Conservation (phyloP, 2,113 vertebrate genomes). For the Bujurquina vittata region DNA sequence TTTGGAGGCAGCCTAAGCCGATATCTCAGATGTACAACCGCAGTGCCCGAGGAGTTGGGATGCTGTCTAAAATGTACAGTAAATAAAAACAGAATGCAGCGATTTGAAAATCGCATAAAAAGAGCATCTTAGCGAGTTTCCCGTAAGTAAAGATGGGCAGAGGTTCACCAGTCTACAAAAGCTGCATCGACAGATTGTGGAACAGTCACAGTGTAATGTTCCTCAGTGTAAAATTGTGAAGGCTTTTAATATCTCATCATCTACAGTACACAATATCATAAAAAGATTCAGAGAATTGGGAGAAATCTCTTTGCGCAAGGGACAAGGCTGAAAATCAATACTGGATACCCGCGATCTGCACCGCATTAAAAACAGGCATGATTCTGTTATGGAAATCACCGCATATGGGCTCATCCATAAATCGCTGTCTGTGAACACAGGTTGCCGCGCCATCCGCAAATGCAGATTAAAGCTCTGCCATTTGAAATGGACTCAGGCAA, state of each 20-base stretch:
- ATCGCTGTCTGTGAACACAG: too few relatives aligned
- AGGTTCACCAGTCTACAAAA: neutral
- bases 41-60: too few relatives aligned
- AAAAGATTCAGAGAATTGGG: neutral
- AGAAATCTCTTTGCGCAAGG: too few relatives aligned
- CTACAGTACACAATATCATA: neutral
- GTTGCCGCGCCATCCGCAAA: neutral
- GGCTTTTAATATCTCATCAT: neutral
- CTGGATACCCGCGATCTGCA: neutral
- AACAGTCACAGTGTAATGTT: too few relatives aligned
- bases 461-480: neutral
- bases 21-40: neutral
- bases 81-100: neutral
- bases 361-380: neutral
- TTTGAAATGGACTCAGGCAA: neutral
- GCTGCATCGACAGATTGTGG: neutral
- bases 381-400: neutral
- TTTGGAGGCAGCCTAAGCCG: conserved; percentile 22
- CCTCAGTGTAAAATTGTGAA: too few relatives aligned
- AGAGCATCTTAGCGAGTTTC: neutral
- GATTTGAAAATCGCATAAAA: neutral
- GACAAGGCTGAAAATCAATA: too few relatives aligned
- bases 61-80: neutral
- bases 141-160: too few relatives aligned
- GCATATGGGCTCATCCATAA: rapidly evolving